Percentiles rank a stretch among this genome's conserved stretches.
phyloP scores from a whole-genome alignment of 2,113 vertebrate genomes.

The Mesoclemmys tuberculata region DNA sequence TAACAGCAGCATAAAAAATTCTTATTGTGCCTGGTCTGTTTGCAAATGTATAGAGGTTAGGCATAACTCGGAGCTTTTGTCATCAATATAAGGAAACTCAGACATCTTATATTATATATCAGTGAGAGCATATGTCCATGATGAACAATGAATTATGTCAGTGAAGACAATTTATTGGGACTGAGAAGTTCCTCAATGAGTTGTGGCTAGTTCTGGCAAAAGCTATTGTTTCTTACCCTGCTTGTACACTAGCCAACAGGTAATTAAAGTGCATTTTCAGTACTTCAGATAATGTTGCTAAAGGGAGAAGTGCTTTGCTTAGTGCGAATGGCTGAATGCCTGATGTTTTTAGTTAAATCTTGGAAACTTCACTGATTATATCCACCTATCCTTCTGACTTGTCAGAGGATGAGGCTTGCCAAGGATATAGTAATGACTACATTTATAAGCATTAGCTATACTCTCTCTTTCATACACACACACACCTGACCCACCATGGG shows the following conservation, averaged over 20 bases:
- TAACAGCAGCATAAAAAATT: neutral
- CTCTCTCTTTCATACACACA: neutral
- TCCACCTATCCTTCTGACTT: neutral
- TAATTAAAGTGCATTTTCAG: slow-evolving; percentile 6
- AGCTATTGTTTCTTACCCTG: neutral
- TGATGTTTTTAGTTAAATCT: slow-evolving; percentile 30
- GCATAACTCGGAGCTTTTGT: neutral
- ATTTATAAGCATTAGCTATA: neutral
- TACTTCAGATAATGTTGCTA: neutral
- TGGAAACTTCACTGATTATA: slow-evolving; percentile 1
- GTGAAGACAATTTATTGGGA: slow-evolving; percentile 9
- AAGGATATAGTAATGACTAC: neutral
- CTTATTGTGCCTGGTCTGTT: neutral
- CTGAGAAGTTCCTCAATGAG: neutral
- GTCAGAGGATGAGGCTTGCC: neutral
- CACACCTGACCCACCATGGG: neutral
- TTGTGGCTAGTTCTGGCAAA: slow-evolving; percentile 8
- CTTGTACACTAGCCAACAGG: neutral
- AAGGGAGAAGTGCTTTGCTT: neutral
- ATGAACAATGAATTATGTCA: slow-evolving; percentile 28
- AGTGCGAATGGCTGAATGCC: neutral
- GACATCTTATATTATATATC: neutral
- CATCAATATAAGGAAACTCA: neutral
- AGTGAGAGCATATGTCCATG: neutral
- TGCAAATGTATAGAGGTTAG: neutral